Percentiles rank a stretch among this genome's conserved stretches.
Conservation (phyloP, 2,797 vertebrate species). For the Onychomys torridus region DNA sequence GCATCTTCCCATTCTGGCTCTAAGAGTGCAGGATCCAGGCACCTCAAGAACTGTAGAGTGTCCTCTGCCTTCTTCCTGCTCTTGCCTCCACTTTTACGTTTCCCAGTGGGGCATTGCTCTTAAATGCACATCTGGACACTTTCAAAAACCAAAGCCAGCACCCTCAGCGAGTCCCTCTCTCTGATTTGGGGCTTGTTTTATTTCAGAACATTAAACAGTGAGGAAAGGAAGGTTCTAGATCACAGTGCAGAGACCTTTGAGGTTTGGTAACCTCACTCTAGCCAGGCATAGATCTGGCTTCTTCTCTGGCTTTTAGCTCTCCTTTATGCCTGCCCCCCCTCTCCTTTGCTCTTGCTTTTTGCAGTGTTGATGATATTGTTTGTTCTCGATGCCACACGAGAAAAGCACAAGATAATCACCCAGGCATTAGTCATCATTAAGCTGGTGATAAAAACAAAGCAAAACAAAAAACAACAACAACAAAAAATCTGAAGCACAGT, state of each 20-base stretch:
- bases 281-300: constrained; percentile 11
- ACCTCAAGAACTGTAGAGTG: accelerated
- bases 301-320: background rate
- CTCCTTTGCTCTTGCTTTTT: constrained; percentile 12
- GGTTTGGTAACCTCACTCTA: background rate
- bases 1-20: accelerated
- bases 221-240: constrained; percentile 15
- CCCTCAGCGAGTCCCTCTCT: background rate
- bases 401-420: constrained; percentile 77
- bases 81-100: background rate
- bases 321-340: background rate
- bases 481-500: constrained; percentile 45
- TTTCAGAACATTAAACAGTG: background rate
- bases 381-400: constrained; percentile 59
- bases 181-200: constrained; percentile 18
- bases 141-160: background rate
- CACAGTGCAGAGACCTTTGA: background rate
- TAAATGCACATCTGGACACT: background rate
- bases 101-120: background rate
- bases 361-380: constrained; percentile 73
- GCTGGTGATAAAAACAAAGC: constrained; percentile 77
- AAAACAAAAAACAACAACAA: background rate
- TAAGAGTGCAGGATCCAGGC: accelerated
- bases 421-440: constrained; percentile 81
- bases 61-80: accelerated